These are phyloP conservation scores for Drosophila nasuta DNA, from an alignment of 1,140 invertebrate species.

Conservation along the genomic window DNA sequence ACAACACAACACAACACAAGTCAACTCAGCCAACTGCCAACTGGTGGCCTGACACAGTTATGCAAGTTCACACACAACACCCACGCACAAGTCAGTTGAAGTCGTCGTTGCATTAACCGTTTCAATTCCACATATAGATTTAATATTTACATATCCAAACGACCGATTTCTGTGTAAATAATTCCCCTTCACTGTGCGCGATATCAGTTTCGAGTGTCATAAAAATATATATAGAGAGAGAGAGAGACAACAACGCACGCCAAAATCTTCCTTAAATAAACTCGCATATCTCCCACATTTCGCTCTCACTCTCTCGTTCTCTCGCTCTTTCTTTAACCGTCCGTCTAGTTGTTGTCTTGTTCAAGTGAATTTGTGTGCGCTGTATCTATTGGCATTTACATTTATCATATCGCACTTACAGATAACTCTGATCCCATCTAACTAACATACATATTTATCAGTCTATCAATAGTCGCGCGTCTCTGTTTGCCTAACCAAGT, in stretches of 20 bases:
- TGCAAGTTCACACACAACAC: slow-evolving; percentile 76
- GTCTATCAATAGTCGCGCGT: slow-evolving; percentile 9
- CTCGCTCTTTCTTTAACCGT: neutral
- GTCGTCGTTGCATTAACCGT: slow-evolving; percentile 35
- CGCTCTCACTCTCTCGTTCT: neutral
- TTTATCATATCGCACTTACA: slow-evolving; percentile 21
- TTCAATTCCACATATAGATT: slow-evolving; percentile 31
- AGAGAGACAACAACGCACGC: slow-evolving; percentile 36
- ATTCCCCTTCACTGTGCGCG: slow-evolving; percentile 40
- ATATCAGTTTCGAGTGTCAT: slow-evolving; percentile 60
- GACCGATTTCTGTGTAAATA: slow-evolving; percentile 54
- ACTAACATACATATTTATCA: slow-evolving; percentile 24
- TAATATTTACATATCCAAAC: slow-evolving; percentile 59
- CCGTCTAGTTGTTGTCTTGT: slow-evolving; percentile 38
- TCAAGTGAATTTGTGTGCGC: slow-evolving; percentile 73
- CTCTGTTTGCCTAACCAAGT: slow-evolving; percentile 71
- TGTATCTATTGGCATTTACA: slow-evolving; percentile 45
- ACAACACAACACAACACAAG: too few relatives aligned
- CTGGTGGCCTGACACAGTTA: slow-evolving; percentile 70
- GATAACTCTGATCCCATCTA: slow-evolving; percentile 27
- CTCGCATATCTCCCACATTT: slow-evolving; percentile 1
- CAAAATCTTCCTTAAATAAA: slow-evolving; percentile 75
- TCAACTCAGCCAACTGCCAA: slow-evolving; percentile 4
- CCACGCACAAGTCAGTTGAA: slow-evolving; percentile 56
- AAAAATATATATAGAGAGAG: slow-evolving; percentile 31